Base-by-base conservation (phyloP, 1,140 invertebrate genomes). In the Drosophila lowei region DNA sequence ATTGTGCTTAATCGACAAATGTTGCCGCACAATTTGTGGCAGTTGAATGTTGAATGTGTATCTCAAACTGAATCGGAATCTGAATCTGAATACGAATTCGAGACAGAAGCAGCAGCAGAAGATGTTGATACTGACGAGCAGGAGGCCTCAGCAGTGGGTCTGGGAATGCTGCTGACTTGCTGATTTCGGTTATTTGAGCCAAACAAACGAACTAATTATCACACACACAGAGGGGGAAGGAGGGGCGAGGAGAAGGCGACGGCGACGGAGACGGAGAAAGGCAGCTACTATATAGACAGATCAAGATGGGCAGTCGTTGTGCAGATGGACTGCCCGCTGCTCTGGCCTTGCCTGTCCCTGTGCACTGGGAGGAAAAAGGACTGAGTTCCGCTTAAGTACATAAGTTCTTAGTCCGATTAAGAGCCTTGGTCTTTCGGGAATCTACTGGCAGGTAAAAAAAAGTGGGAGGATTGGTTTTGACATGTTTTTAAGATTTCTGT, bases 151-250 rank as follows among this genome's bases (percentile, higher is more conserved):
- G 77, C 81, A 63, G 80, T 77, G 53, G 68, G 62, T 56, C 53
- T 52, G 42, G 16, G 25, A 42, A 8, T 48, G 44, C 58, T 75
- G 80, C 80, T 72, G 80, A 79, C 66, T 73, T 75, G 68, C 77
- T 77, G 80, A 86, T 77, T 84, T 79, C 57, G 65, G 43, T 64
- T 59, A 68, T 67, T 76, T 56, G 53, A 77, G 73, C 56, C 73
- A 85, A 86, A 88, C 81, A 86, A 86, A 86, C 81, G 81, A 86
- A 86, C 81, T 86, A 86, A 86, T 86, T 86, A 86, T 81, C 78
- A 67, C 80, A 66, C 73, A 86, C 47, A 68, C 11, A 48, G 41
- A n/a, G 21, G 23, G 18, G 25, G 16, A 4, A 18, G 23, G 9
- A 11, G n/a, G 15, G 34, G 18, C 23, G 16, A n/a, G n/a, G n/a